Evolutionary conservation across 2,888 invertebrate species (phyloP), one percentile per base, ranked within the genome.

Genomic region (Thumatha senex): DNA sequence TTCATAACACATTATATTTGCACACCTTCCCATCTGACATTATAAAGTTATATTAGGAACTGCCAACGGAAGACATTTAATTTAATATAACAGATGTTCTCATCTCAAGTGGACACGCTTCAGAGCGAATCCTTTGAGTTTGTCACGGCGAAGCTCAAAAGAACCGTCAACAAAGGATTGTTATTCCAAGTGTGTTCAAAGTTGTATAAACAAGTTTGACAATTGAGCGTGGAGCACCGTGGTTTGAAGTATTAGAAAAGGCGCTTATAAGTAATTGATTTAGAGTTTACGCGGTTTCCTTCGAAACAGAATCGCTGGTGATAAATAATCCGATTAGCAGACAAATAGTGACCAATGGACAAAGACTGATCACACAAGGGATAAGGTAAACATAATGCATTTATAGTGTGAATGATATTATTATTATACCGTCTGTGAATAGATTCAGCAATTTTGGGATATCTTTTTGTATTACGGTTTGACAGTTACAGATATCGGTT

Each of bases 121-220:
- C 75, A 74, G 60, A 70, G 80, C 75, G 76, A 83, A 82, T 82
- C 85, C 87, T 89, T 88, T 86, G 86, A 87, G 77, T 76, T 80
- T 70, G 86, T 85, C 82, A 81, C 78, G 65, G 71, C 56, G 68
- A 80, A 79, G 64, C 70, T 78, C 85, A 84, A 86, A 83, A 83
- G 80, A 81, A 81, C 79, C 77, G 77, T 77, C 80, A 80, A 82
- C 82, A 83, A 84, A 80, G 76, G 78, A 76, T 78, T 88, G 86
- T 87, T 88, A 80, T 86, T 85, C 72, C 85, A 86, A 84, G 83
- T 86, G 87, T 78, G 76, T 78, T 78, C 76, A 70, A 80, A 85
- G 73, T 80, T 84, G 75, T 78, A 75, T 76, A 84, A 84, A 84
- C 78, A 84, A 80, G 73, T 78, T 78, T 78, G 79, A 82, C 80